phyloP scores from a whole-genome alignment of 2,797 vertebrate genomes.

The Sphenopsis melanotis region DNA sequence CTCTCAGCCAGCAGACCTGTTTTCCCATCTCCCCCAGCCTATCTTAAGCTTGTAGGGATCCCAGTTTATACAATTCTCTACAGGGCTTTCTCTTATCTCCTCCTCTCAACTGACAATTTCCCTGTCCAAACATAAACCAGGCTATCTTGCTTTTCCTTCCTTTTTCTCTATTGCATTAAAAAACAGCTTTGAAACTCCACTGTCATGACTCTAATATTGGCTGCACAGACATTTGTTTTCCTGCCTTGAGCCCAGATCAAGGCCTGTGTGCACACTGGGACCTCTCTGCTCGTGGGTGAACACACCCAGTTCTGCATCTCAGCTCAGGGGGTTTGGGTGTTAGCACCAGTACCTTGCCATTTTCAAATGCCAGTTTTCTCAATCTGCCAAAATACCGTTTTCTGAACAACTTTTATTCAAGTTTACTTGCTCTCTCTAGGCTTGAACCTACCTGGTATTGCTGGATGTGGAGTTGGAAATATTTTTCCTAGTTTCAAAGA shows the following conservation, averaged over 20 bases:
- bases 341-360: neutral
- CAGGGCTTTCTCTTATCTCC: neutral
- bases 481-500: neutral
- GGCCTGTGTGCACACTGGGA: neutral
- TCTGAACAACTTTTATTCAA: neutral
- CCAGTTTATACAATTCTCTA: neutral
- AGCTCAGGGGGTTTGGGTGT: neutral
- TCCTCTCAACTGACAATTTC: neutral
- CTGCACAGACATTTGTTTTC: neutral
- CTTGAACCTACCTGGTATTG: neutral
- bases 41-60: neutral
- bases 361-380: neutral
- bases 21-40: neutral
- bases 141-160: neutral
- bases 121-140: neutral
- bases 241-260: neutral
- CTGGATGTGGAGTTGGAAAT: neutral
- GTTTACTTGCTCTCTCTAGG: neutral
- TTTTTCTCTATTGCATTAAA: neutral
- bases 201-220: neutral
- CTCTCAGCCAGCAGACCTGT: neutral
- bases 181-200: neutral
- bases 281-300: accelerated
- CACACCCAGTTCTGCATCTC: neutral
- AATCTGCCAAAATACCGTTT: neutral